A percentile compares a stretch with the other conserved stretches of the same genome.
phyloP scores from a whole-genome alignment of 2,888 invertebrate genomes.

The Eueremaeus valkanovi region DNA sequence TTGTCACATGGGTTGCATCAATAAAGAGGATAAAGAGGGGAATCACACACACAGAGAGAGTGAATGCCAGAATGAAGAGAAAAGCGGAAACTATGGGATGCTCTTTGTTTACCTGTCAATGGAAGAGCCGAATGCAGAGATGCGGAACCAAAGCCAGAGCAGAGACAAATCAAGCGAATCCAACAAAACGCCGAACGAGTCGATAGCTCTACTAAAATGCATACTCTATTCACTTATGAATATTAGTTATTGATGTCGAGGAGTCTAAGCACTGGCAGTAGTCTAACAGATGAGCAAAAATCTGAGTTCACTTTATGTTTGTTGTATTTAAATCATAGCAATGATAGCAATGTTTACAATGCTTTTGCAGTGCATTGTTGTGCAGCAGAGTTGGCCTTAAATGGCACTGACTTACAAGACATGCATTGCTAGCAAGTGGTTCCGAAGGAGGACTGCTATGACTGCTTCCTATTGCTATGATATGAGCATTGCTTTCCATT shows the following conservation, averaged over 20 bases:
- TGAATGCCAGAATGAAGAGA: too few relatives aligned
- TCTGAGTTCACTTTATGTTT: too few relatives aligned
- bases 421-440: conserved; percentile 1
- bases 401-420: conserved; percentile 14
- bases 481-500: not conserved
- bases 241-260: conserved; percentile 14
- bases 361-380: not conserved
- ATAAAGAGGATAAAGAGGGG: conserved; percentile 15
- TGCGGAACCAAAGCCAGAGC: conserved; percentile 8
- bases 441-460: too few relatives aligned
- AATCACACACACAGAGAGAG: too few relatives aligned
- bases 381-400: not conserved
- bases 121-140: conserved; percentile 18
- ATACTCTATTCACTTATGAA: not conserved
- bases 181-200: conserved; percentile 15
- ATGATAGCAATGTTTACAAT: not conserved
- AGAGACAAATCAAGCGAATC: conserved; percentile 26
- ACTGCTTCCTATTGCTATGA: too few relatives aligned
- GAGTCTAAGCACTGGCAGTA: too few relatives aligned
- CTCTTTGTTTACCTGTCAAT: conserved; percentile 24
- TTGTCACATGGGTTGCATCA: conserved; percentile 15
- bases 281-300: not conserved
- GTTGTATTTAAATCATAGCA: not conserved
- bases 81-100: conserved; percentile 27
- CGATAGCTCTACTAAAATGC: not conserved